Percentiles rank a stretch among this genome's conserved stretches.
Conservation (phyloP, 1,140 invertebrate species). For the Bombus balteatus region DNA sequence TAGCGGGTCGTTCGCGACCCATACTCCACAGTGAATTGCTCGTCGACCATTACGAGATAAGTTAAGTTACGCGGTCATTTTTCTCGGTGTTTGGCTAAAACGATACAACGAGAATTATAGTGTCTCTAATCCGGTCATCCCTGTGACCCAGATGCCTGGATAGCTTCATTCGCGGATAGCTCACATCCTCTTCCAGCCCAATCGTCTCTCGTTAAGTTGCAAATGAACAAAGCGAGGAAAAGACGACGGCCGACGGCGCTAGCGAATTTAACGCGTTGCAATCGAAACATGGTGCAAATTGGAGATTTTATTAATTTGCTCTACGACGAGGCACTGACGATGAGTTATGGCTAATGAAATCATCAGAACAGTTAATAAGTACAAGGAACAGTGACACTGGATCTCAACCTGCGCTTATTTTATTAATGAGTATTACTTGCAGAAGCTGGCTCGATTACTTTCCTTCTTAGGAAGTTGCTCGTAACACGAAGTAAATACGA, state of each 20-base stretch:
- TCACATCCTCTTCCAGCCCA: constrained; percentile 53
- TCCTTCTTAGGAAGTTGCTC: background rate
- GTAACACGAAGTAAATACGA: background rate
- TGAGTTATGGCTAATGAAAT: constrained; percentile 7
- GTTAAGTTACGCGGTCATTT: constrained; percentile 41
- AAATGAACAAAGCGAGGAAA: constrained; percentile 41
- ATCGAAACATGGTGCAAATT: constrained; percentile 10
- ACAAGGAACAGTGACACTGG: background rate
- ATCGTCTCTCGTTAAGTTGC: constrained; percentile 58
- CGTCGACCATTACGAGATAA: constrained; percentile 48
- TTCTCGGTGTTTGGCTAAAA: constrained; percentile 22
- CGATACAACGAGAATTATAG: constrained; percentile 10
- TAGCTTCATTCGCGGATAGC: constrained; percentile 23
- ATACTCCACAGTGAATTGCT: constrained; percentile 24
- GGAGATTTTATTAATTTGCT: constrained; percentile 1
- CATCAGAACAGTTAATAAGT: constrained; percentile 1
- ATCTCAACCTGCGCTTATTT: background rate
- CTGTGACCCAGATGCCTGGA: constrained; percentile 30
- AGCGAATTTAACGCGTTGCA: constrained; percentile 28
- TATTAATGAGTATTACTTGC: constrained; percentile 27
- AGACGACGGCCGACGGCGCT: background rate
- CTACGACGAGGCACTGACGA: background rate
- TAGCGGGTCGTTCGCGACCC: constrained; percentile 33
- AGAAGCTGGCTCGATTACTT: background rate
- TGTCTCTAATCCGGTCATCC: background rate